Evolutionary conservation across 2,113 vertebrate species (phyloP).

Genomic region (Pavo muticus): DNA sequence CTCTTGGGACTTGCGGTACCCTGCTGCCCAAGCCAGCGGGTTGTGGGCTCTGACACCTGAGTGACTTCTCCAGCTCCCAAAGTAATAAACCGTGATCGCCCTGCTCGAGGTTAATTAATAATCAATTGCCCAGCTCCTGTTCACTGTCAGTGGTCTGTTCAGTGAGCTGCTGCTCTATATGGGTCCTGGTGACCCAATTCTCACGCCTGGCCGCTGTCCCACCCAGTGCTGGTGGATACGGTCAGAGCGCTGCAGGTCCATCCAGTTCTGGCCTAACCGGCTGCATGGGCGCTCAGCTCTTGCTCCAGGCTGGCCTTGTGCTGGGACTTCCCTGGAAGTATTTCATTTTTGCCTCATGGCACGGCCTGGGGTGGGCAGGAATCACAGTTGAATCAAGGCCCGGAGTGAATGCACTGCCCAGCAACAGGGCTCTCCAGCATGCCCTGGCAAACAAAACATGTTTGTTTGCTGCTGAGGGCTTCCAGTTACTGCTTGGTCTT

Average conservation of each 20-base stretch:
- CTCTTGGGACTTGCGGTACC: accelerated
- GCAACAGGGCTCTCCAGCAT: background rate
- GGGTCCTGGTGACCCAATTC: background rate
- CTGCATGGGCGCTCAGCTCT: background rate
- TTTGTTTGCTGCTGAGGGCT: background rate
- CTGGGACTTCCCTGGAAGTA: background rate
- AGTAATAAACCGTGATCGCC: accelerated
- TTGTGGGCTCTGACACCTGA: accelerated
- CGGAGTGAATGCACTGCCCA: background rate
- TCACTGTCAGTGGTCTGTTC: background rate
- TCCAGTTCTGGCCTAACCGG: conserved; percentile 3
- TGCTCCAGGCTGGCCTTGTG: background rate
- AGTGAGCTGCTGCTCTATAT: background rate
- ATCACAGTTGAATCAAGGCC: background rate
- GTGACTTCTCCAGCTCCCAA: accelerated
- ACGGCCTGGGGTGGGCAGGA: background rate
- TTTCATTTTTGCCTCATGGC: background rate
- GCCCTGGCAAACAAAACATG: background rate
- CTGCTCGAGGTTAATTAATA: accelerated
- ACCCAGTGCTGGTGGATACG: background rate
- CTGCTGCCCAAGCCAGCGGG: background rate
- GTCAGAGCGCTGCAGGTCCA: conserved; percentile 4
- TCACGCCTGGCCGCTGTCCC: background rate
- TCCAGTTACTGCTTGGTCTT: background rate
- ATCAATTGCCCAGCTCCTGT: background rate